phyloP scores from a whole-genome alignment of 2,113 vertebrate species.

The Rhynchomys soricoides region DNA sequence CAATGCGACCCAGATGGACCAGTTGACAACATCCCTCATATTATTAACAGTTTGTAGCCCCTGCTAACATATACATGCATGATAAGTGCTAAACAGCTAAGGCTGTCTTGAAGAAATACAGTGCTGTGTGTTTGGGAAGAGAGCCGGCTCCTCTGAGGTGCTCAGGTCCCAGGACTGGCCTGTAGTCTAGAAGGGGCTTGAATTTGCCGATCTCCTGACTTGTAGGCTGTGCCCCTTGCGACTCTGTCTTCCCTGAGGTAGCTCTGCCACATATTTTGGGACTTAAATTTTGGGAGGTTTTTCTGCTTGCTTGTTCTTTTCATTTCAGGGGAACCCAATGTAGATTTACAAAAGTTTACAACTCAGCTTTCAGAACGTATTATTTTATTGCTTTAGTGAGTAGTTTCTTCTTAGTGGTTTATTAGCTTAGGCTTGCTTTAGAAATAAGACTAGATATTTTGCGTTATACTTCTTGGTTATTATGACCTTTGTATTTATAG shows the following conservation, averaged over 20 bases:
- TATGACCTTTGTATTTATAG: neutral
- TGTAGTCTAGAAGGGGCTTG: neutral
- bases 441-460: neutral
- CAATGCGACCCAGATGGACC: neutral
- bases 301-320: neutral
- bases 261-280: neutral
- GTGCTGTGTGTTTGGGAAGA: neutral
- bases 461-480: neutral
- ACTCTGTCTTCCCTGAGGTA: neutral
- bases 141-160: neutral
- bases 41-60: neutral
- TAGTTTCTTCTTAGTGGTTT: neutral
- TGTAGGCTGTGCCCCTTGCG: neutral
- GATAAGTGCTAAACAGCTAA: neutral
- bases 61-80: neutral
- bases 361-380: neutral
- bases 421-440: neutral
- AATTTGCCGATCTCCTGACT: neutral
- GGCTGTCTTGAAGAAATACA: neutral
- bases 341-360: slow-evolving; percentile 11
- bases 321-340: neutral
- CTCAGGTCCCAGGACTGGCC: neutral
- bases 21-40: neutral
- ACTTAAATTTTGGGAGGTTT: neutral
- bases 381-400: neutral